Percentiles rank a stretch among this genome's conserved stretches.
Conservation (phyloP, 2,113 vertebrate genomes). For the Ondatra zibethicus region DNA sequence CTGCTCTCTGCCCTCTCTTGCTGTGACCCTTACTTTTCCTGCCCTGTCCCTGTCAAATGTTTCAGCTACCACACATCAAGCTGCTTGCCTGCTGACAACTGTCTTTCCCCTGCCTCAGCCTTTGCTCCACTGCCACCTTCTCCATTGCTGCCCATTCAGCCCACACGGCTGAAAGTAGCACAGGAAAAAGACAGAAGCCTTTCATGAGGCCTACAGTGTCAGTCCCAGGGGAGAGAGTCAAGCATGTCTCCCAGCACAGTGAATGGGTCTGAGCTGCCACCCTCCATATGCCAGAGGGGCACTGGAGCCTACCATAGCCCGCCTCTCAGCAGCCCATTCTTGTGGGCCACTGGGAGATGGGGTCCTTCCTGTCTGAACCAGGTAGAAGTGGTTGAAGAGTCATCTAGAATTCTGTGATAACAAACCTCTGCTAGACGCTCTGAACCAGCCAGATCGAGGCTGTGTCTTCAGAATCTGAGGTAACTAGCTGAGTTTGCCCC, state of each 20-base stretch:
- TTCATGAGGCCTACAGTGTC: background rate
- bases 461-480: too few relatives aligned
- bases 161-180: background rate
- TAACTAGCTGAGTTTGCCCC: background rate
- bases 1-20: background rate
- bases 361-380: too few relatives aligned
- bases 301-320: background rate
- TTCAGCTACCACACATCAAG: background rate
- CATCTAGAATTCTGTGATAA: background rate
- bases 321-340: background rate
- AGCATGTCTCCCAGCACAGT: background rate
- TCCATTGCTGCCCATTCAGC: background rate
- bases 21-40: background rate
- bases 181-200: background rate
- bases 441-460: accelerated
- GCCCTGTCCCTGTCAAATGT: background rate
- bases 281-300: background rate
- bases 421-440: background rate
- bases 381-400: background rate
- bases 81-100: background rate
- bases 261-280: too few relatives aligned
- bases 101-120: background rate
- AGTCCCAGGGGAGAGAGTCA: too few relatives aligned
- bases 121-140: background rate
- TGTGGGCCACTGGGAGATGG: background rate